Percentiles rank a stretch among this genome's conserved stretches.
Evolutionary conservation across 2,888 invertebrate species (phyloP).

Genomic region (Troides helena): DNA sequence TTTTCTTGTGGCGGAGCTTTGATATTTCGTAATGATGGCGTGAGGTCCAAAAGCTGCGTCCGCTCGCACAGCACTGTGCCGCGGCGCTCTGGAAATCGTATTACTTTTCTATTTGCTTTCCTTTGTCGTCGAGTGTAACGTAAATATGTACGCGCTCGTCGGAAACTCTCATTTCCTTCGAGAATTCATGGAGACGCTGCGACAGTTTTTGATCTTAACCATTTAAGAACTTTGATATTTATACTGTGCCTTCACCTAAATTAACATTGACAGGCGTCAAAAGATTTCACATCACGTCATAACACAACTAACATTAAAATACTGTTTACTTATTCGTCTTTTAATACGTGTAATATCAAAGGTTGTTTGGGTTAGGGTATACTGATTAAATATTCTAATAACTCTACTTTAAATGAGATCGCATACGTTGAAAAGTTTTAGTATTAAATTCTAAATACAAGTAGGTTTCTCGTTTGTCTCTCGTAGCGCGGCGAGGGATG

Average conservation of each 20-base stretch:
- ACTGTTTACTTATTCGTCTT: not conserved
- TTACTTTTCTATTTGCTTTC: constrained; percentile 77
- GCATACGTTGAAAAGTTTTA: too few relatives aligned
- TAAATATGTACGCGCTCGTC: constrained; percentile 74
- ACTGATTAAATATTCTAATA: not conserved
- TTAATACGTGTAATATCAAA: not conserved
- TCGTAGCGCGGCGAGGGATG: constrained; percentile 58
- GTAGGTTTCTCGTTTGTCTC: not conserved
- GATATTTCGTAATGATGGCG: constrained; percentile 40
- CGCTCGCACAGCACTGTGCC: constrained; percentile 51
- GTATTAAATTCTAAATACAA: too few relatives aligned
- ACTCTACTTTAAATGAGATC: not conserved
- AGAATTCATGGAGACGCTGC: constrained; percentile 57
- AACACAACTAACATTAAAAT: not conserved
- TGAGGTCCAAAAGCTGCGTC: constrained; percentile 49
- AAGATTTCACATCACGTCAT: not conserved
- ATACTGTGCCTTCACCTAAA: constrained; percentile 33
- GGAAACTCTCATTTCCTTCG: constrained; percentile 73
- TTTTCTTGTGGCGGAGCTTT: constrained; percentile 40
- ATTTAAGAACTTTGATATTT: constrained; percentile 39
- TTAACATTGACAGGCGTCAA: not conserved
- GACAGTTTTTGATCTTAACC: constrained; percentile 37
- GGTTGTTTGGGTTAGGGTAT: not conserved
- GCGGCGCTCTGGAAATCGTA: constrained; percentile 69
- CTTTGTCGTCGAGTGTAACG: constrained; percentile 79